Evolutionary conservation across 1,140 invertebrate genomes (phyloP).

Genomic region (Bombus haemorrhoidalis): DNA sequence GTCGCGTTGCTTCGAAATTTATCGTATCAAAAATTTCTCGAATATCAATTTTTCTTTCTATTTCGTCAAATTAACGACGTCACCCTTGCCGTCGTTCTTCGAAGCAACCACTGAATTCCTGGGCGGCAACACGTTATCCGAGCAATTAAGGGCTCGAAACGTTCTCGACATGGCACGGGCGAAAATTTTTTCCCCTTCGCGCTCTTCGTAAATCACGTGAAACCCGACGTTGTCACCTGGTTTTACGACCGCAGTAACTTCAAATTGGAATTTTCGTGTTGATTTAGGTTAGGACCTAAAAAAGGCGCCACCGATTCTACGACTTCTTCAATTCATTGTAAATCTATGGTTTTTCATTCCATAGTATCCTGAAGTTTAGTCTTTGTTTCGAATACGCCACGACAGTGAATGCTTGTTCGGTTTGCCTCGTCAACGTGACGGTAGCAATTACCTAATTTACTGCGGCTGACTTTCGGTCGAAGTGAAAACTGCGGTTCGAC

Average conservation of each 20-base stretch:
- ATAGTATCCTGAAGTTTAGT: too few species aligned
- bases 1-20: background rate
- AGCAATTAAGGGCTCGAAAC: conserved; percentile 30
- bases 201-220: conserved; percentile 51
- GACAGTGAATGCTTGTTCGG: background rate
- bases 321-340: conserved; percentile 1
- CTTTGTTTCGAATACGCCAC: background rate
- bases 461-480: conserved; percentile 47
- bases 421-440: conserved; percentile 7
- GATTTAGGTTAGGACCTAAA: conserved; percentile 4
- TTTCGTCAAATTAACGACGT: background rate
- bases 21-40: background rate
- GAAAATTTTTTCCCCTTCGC: conserved; percentile 7
- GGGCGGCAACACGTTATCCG: background rate
- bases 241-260: conserved; percentile 35
- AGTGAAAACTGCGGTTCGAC: conserved; percentile 14
- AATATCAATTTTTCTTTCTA: background rate
- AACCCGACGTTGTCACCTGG: conserved; percentile 36
- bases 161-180: background rate
- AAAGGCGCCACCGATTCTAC: background rate
- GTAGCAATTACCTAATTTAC: conserved; percentile 68
- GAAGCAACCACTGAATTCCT: background rate
- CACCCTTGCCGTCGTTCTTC: background rate
- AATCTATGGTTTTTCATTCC: conserved; percentile 18
- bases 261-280: conserved; percentile 31